These are phyloP conservation scores for Kuschelorhynchus macadamiae DNA, from an alignment of 2,888 invertebrate species.

Conservation along the genomic window DNA sequence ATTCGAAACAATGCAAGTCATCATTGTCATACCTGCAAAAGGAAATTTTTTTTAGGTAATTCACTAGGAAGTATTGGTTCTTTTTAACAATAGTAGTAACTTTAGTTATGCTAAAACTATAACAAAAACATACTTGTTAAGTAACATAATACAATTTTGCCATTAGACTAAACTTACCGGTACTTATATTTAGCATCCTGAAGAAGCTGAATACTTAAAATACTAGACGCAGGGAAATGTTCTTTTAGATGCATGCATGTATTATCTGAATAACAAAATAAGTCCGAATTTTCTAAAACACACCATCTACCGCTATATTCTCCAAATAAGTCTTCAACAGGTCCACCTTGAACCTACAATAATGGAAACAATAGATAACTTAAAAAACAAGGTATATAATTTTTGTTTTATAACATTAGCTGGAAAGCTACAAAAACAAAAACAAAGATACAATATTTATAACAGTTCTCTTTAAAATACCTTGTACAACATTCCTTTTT, in stretches of 20 bases:
- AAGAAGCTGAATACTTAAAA: conserved; percentile 77
- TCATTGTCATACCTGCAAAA: conserved; percentile 69
- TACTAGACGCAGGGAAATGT: conserved; percentile 76
- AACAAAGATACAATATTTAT: no score
- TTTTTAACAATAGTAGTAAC: no score
- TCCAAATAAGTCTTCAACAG: conserved; percentile 81
- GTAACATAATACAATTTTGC: no score
- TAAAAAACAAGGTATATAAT: background rate
- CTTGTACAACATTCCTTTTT: conserved; percentile 75
- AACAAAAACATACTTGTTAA: no score
- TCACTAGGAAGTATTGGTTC: no score
- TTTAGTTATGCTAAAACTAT: no score
- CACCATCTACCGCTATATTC: conserved; percentile 83
- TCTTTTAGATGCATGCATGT: conserved; percentile 80
- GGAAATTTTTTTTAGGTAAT: background rate
- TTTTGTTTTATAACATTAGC: background rate
- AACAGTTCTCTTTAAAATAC: conserved; percentile 56
- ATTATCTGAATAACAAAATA: conserved; percentile 82
- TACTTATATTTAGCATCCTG: conserved; percentile 71
- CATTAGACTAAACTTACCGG: no score
- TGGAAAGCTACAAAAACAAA: no score
- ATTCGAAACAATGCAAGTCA: conserved; percentile 77
- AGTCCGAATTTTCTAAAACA: conserved; percentile 79
- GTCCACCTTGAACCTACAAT: conserved; percentile 69
- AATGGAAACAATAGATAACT: background rate